phyloP scores from a whole-genome alignment of 2,113 vertebrate species.

The Felis catus region F.catus_Fca126_mat1.0 CM031412.1:18823501-18824000 shows the following conservation, averaged over 20 bases:
- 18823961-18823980: not conserved
- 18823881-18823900: not conserved
- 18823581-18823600: not conserved
- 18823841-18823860: too few relatives aligned
- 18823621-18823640: not conserved
- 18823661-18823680: not conserved
- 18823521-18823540: not conserved
- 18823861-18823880: not conserved
- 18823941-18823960: not conserved
- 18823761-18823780: not conserved
- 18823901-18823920: not conserved
- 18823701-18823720: not conserved
- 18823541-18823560: not conserved
- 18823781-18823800: not conserved
- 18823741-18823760: not conserved
- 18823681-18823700: not conserved
- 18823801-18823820: not conserved
- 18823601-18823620: not conserved
- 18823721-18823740: not conserved
- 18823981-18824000: not conserved
- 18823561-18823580: not conserved
- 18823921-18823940: not conserved
- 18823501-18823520: not conserved
- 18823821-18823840: not conserved
- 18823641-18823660: not conserved